Evolutionary conservation across 1,140 invertebrate species (phyloP), one percentile per base, ranked within the genome.

Genomic region (Battus philenor): DNA sequence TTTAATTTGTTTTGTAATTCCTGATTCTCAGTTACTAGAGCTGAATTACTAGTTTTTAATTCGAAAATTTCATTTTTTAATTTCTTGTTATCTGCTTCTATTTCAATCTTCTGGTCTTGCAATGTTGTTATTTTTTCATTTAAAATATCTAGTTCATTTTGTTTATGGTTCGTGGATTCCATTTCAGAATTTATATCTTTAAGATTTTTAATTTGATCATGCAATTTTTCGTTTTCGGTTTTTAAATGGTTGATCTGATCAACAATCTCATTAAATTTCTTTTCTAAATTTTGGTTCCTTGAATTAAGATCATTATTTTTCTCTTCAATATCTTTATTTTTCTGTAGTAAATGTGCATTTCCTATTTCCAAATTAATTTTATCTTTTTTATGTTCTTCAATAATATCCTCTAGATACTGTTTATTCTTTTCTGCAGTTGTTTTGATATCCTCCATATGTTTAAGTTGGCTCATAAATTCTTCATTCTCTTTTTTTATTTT

Each of bases 261-360:
- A 26, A 50, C 30, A 31, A 49, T 27, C 22, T 51, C 24, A 10
- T 47, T 41, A 17, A 54, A 8, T 5, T 45, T 43, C 6, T 58
- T 32, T 34, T 2, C 5, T 41, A 41, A 39, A 11, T 41, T 10
- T 7, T 29, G 18, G 34, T 43, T 59, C 36, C 43, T 17, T 7
- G 36, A 38, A 27, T 58, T 50, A 20, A 57, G 31, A 17, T 34
- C 20, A 27, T 39, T n/a, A 30, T 59, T 33, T 7, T 46, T 44
- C 17, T 50, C 34, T 2, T 53, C 13, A 17, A 47, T 9, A 6
- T 27, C 6, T 48, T 54, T 33, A 5, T 17, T 47, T 31, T 22
- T 56, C 43, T 18, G 62, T 41, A 13, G 38, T 47, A 34, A 54
- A 43, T 27, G 24, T 33, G 36, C 56, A 45, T 27, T 69, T 55